Percentiles rank a stretch among this genome's conserved stretches.
Evolutionary conservation across 1,140 invertebrate genomes (phyloP).

Genomic region (Berghia stephanieae): DNA sequence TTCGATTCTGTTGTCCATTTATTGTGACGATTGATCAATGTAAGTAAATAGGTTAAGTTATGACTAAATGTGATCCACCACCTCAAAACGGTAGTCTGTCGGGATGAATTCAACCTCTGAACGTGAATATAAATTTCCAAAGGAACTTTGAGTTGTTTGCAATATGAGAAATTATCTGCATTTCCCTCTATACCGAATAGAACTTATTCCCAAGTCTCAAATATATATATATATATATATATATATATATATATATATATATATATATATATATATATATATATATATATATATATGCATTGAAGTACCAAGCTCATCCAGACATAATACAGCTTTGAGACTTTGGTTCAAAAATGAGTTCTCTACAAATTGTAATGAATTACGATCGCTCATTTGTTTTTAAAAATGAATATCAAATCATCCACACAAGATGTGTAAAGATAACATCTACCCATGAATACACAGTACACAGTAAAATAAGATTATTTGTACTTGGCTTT

Average conservation of each 20-base stretch:
- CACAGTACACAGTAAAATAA: not conserved
- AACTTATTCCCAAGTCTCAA: not conserved
- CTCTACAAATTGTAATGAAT: too few relatives aligned
- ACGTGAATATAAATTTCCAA: not conserved
- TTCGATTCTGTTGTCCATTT: not conserved
- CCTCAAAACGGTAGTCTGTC: not conserved
- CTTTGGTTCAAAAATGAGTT: too few relatives aligned
- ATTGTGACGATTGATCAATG: not conserved
- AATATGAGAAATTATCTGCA: not conserved
- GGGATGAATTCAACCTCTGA: not conserved
- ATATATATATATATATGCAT: conserved; percentile 28
- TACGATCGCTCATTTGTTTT: too few relatives aligned
- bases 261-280: conserved; percentile 28
- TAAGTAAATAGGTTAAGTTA: not conserved
- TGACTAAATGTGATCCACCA: not conserved
- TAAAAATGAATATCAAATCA: not conserved
- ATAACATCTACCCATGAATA: not conserved
- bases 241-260: conserved; percentile 15
- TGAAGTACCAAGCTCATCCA: too few relatives aligned
- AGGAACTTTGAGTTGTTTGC: not conserved
- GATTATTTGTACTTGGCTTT: too few relatives aligned
- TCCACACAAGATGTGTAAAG: not conserved
- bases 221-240: not conserved
- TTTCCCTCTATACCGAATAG: not conserved
- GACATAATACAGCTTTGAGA: too few relatives aligned